These are phyloP conservation scores for Nipponia nippon DNA, from an alignment of 2,113 vertebrate species.

Conservation along the genomic window DNA sequence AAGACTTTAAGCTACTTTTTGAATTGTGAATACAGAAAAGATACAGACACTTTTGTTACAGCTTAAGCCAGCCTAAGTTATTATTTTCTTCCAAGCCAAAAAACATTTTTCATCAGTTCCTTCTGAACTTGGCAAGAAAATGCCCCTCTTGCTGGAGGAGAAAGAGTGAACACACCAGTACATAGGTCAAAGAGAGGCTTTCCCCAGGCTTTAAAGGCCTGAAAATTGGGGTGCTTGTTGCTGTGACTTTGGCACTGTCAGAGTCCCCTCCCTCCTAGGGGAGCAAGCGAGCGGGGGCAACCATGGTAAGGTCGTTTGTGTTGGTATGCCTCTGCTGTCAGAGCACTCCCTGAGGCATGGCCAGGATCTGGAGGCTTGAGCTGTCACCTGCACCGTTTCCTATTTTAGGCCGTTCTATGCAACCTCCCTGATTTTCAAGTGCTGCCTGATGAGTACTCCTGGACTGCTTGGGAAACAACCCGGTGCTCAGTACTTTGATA, in stretches of 20 bases:
- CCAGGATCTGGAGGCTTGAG: accelerated
- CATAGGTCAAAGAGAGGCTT: background rate
- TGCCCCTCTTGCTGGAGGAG: background rate
- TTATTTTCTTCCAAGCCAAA: slow-evolving; percentile 24
- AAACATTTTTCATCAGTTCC: background rate
- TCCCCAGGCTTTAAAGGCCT: background rate
- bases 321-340: background rate
- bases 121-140: slow-evolving; percentile 6
- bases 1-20: slow-evolving; percentile 33
- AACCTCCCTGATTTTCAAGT: background rate
- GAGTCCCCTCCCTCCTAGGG: background rate
- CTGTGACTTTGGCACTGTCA: background rate
- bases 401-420: background rate
- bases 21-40: slow-evolving; percentile 30
- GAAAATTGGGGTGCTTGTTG: background rate
- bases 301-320: background rate
- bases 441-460: background rate
- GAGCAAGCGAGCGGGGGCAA: accelerated
- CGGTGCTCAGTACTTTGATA: background rate
- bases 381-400: background rate
- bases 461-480: background rate
- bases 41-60: slow-evolving; percentile 6
- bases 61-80: slow-evolving; percentile 21
- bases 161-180: background rate
- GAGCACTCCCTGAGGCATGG: background rate